phyloP scores from a whole-genome alignment of 2,113 vertebrate genomes.

The Lasiurus cinereus region DNA sequence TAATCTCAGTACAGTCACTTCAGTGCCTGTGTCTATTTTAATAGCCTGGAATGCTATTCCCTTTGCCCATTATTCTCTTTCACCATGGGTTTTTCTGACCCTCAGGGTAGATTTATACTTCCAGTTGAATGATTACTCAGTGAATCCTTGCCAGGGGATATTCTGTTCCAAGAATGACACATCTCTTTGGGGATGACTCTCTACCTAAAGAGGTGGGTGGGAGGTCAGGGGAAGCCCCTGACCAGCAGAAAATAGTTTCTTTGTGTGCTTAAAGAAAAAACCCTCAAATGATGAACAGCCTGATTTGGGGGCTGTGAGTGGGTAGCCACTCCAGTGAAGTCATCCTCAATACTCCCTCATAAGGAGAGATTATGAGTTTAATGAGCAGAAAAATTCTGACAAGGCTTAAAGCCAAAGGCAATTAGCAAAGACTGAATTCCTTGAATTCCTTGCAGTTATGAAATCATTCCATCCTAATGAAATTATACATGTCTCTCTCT shows the following conservation, averaged over 20 bases:
- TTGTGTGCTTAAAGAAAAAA: slow-evolving; percentile 81
- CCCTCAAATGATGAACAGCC: slow-evolving; percentile 79
- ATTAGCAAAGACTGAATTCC: slow-evolving; percentile 75
- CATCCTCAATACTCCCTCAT: slow-evolving; percentile 74
- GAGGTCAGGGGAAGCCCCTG: slow-evolving; percentile 85
- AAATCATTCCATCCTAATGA: slow-evolving; percentile 65
- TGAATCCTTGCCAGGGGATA: slow-evolving; percentile 81
- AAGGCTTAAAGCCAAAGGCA: slow-evolving; percentile 82
- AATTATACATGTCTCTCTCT: not conserved
- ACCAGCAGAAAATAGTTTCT: slow-evolving; percentile 81
- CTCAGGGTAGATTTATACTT: slow-evolving; percentile 80
- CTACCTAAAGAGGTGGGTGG: slow-evolving; percentile 77
- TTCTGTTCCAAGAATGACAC: slow-evolving; percentile 84
- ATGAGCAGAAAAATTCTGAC: slow-evolving; percentile 81
- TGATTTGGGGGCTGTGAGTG: slow-evolving; percentile 82
- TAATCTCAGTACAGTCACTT: slow-evolving; percentile 69
- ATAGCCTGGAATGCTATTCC: slow-evolving; percentile 80
- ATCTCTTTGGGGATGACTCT: slow-evolving; percentile 84
- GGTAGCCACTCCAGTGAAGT: slow-evolving; percentile 79
- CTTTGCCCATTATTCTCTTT: slow-evolving; percentile 81
- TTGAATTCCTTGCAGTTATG: slow-evolving; percentile 68
- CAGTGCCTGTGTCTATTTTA: slow-evolving; percentile 73
- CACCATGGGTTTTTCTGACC: slow-evolving; percentile 81
- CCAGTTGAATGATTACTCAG: slow-evolving; percentile 80
- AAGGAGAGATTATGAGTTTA: slow-evolving; percentile 83